These are phyloP conservation scores for Dusona sp. DNA, from an alignment of 2,888 invertebrate genomes.

Conservation along the genomic window DNA sequence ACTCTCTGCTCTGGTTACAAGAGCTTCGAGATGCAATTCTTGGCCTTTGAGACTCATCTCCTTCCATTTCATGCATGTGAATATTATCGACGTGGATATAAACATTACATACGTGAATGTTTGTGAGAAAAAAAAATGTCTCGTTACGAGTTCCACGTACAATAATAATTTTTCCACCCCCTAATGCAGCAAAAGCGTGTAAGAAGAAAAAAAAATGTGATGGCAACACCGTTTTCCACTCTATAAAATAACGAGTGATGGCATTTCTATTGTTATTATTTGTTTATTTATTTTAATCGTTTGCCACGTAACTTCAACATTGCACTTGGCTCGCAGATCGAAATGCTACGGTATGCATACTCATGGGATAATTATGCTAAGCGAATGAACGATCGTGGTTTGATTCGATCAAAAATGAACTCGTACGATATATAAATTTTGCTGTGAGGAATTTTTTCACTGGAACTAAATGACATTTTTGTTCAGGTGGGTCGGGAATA, in stretches of 20 bases:
- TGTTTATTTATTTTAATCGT: constrained; percentile 44
- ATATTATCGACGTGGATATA: background rate
- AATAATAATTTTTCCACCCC: background rate
- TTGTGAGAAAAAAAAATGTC: background rate
- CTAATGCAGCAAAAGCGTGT: background rate
- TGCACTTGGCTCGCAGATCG: constrained; percentile 53
- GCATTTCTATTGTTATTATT: constrained; percentile 9
- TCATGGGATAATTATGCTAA: constrained; percentile 68
- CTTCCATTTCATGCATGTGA: background rate
- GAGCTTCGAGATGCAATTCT: constrained; percentile 26
- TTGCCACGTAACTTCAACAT: constrained; percentile 30
- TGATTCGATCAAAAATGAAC: constrained; percentile 50
- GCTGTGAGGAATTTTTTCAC: constrained; percentile 36
- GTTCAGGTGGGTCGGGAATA: background rate
- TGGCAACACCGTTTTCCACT: background rate
- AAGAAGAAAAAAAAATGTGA: background rate
- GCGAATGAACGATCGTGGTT: constrained; percentile 47
- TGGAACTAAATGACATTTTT: constrained; percentile 11
- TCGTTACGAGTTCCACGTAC: constrained; percentile 10
- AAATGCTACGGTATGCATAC: constrained; percentile 59
- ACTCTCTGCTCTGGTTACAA: constrained; percentile 14
- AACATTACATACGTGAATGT: background rate
- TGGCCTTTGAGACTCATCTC: constrained; percentile 36
- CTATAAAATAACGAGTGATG: constrained; percentile 36
- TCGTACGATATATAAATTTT: constrained; percentile 15